phyloP scores from a whole-genome alignment of 2,113 vertebrate species.

The Albula goreensis region DNA sequence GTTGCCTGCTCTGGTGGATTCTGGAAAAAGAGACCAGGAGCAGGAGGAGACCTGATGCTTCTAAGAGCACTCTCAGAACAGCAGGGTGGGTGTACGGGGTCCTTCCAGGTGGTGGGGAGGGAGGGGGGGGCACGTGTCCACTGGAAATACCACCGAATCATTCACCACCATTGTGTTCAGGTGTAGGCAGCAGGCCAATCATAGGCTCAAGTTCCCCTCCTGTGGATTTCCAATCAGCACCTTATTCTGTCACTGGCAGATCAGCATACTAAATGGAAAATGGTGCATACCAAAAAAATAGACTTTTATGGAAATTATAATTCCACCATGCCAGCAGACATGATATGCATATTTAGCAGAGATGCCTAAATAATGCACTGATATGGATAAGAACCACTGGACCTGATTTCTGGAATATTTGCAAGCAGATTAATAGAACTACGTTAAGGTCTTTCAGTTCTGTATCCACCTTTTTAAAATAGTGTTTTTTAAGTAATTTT shows the following conservation, averaged over 20 bases:
- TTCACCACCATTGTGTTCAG: neutral
- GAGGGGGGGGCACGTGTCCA: neutral
- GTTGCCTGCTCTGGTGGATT: conserved; percentile 38
- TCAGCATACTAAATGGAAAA: conserved; percentile 21
- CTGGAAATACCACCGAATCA: conserved; percentile 14
- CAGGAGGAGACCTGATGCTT: conserved; percentile 32
- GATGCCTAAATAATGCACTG: neutral
- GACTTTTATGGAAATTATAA: conserved; percentile 32
- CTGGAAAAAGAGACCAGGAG: conserved; percentile 29
- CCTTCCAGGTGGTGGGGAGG: neutral
- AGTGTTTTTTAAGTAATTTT: too few species aligned
- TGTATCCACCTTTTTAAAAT: too few species aligned
- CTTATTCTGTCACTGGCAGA: neutral
- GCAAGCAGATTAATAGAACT: too few species aligned
- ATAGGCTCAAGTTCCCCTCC: conserved; percentile 9
- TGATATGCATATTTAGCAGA: conserved; percentile 12
- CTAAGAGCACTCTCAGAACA: conserved; percentile 11
- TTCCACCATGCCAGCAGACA: conserved; percentile 10
- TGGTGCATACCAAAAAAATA: conserved; percentile 11
- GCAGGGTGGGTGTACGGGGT: neutral
- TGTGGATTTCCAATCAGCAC: conserved; percentile 26
- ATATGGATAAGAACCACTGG: neutral
- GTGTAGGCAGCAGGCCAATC: conserved; percentile 6
- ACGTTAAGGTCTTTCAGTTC: too few species aligned
- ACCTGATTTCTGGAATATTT: too few species aligned